These are phyloP conservation scores for Euwallacea similis DNA, from an alignment of 1,140 invertebrate species.

Conservation along the genomic window DNA sequence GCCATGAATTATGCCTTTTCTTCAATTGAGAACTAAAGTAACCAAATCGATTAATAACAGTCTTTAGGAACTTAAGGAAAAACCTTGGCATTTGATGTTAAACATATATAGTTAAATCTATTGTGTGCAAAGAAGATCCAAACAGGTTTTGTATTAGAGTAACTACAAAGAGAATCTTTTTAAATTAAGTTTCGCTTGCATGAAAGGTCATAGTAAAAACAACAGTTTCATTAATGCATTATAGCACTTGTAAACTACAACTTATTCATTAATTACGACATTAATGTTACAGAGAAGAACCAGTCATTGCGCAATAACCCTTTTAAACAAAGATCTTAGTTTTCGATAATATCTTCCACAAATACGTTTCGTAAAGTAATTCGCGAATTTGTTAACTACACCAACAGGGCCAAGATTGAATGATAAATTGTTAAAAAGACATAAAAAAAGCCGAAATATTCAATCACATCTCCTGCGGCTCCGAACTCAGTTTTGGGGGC, in stretches of 20 bases:
- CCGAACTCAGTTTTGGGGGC: no score
- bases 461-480: background rate
- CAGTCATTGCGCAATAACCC: background rate
- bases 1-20: no score
- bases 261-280: background rate
- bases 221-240: background rate
- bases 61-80: no score
- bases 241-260: background rate
- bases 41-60: no score
- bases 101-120: no score
- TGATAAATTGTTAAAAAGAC: background rate
- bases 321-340: background rate
- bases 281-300: background rate
- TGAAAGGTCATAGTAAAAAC: background rate
- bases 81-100: no score
- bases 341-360: background rate
- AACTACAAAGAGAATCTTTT: background rate
- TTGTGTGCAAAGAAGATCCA: no score
- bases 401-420: background rate
- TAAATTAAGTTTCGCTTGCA: background rate
- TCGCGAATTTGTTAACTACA: background rate
- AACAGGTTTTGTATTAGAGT: background rate
- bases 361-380: background rate
- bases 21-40: no score
- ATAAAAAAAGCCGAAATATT: background rate